Base-by-base conservation (phyloP, 2,888 invertebrate genomes). In the Ametastegia equiseti region DNA sequence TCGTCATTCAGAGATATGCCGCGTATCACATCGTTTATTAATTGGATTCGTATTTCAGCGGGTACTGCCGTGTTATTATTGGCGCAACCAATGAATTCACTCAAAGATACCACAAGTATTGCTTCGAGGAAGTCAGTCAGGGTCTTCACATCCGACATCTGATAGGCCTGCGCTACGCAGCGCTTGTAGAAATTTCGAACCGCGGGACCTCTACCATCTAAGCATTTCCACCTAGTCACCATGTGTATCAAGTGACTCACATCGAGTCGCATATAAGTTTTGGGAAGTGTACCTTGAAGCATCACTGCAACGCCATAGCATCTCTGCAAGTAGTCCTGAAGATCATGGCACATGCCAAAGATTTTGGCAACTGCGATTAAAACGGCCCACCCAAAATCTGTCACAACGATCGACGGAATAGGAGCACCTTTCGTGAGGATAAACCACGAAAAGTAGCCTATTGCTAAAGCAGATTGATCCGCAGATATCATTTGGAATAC, bases 221-320 rank as follows among this genome's bases (percentile, higher is more conserved):
- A 36, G 23, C 81, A 84, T 47, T 84, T 81, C 82, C 83, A 84
- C 30, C 84, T 78, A 6, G 81, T 23, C 2, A 84, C 83, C 84
- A 85, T 82, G 4, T 80, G 81, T 0, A 82, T 27, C 0, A 85
- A 73, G 39, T 85, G 84, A 65, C 84, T 84, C 1, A 85, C 84
- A 57, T 85, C 84, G 9, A 83, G 60, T 73, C 84, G 69, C 0
- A 85, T 81, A 15, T 82, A 84, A 33, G 83, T 42, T 15, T 71
- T 63, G 15, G 83, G 82, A 27, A 78, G 13, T 63, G 30, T 13
- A 3, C 6, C 33, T 0, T 39, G 1, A 1, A 15, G 27, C 27
- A 2, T 11, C 27, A 71, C 57, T 77, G 81, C 71, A 42, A 27
- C 60, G 71, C 80, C 30, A 39, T 83, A 84, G 50, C 83, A 85